phyloP scores from a whole-genome alignment of 2,888 invertebrate genomes.

The Thymelicus acteon region DNA sequence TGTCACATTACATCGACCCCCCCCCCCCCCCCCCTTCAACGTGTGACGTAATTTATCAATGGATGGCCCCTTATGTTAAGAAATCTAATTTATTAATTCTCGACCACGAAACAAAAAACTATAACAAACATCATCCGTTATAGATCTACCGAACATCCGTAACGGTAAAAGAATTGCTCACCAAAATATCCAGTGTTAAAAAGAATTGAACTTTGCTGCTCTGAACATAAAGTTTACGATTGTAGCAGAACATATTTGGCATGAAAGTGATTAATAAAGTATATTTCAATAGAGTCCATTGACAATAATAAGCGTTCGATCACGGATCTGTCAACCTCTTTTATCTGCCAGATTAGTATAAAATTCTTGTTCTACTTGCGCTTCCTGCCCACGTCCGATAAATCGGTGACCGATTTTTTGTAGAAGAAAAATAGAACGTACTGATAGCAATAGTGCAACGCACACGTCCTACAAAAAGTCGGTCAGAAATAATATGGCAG shows the following conservation, averaged over 20 bases:
- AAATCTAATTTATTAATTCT: neutral
- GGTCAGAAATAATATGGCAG: too few species aligned
- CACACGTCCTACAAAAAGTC: too few species aligned
- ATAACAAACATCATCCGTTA: constrained; percentile 12
- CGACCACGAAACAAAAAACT: neutral
- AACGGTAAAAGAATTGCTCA: constrained; percentile 14
- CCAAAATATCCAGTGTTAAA: neutral
- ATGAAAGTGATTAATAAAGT: constrained; percentile 27
- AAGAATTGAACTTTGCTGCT: neutral
- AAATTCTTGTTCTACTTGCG: constrained; percentile 27
- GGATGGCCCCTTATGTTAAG: too few species aligned
- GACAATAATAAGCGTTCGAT: constrained; percentile 66
- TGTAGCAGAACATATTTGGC: constrained; percentile 10
- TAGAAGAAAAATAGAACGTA: too few species aligned
- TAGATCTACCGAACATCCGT: constrained; percentile 21
- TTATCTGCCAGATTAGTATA: constrained; percentile 49
- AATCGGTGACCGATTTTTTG: too few species aligned
- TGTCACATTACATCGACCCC: too few species aligned
- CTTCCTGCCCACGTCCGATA: too few species aligned
- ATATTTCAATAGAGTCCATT: constrained; percentile 49
- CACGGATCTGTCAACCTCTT: constrained; percentile 66
- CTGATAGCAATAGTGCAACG: too few species aligned
- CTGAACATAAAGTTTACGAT: neutral
- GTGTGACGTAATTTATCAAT: too few species aligned
- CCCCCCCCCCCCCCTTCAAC: too few species aligned